Percentiles rank a stretch among this genome's conserved stretches.
Conservation (phyloP, 2,113 vertebrate genomes). For the Oceanodroma tethys region DNA sequence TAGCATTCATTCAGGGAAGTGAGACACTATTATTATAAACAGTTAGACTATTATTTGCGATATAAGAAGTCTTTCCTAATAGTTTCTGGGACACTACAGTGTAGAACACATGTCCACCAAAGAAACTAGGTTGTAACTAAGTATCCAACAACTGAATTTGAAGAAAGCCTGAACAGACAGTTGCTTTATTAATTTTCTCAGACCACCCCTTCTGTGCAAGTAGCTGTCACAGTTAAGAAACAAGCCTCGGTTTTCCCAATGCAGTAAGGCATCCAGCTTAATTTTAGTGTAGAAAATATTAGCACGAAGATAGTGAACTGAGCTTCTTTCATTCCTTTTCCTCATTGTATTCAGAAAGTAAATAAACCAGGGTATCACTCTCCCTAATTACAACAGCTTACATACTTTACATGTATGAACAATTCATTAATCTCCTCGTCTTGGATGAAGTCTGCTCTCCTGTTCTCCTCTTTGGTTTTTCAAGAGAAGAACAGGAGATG, state of each 20-base stretch:
- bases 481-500: background rate
- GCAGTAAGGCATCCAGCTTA: background rate
- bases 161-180: background rate
- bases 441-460: background rate
- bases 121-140: background rate
- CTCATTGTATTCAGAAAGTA: background rate
- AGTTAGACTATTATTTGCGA: background rate
- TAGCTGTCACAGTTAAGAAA: background rate
- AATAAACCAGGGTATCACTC: background rate
- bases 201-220: background rate
- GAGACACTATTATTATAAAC: background rate
- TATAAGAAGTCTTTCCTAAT: background rate
- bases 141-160: background rate
- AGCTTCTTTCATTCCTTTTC: background rate
- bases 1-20: background rate
- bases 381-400: background rate
- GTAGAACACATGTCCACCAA: background rate
- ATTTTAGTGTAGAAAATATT: background rate
- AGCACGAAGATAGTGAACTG: background rate
- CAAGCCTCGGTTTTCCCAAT: background rate
- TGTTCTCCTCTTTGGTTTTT: background rate
- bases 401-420: background rate
- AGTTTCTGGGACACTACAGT: background rate
- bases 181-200: background rate
- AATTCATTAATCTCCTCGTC: background rate